These are phyloP conservation scores for Porites lobata DNA, from an alignment of 92 coral and sea anemone genomes.

Conservation along the genomic window DNA sequence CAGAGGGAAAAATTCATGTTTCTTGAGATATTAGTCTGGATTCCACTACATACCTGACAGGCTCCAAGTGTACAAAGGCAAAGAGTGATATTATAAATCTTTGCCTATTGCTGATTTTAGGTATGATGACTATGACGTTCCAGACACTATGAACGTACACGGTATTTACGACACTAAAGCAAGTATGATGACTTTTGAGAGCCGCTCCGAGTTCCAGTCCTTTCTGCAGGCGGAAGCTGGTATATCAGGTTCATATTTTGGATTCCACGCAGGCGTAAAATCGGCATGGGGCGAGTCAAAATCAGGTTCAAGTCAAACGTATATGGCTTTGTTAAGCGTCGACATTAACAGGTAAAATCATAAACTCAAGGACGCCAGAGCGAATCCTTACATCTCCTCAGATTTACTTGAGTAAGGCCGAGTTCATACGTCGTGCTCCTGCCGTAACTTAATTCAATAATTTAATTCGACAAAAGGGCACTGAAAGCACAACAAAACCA, in stretches of 20 bases:
- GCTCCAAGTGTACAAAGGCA: not conserved
- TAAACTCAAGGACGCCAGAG: not conserved
- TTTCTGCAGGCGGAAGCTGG: slow-evolving; percentile 43
- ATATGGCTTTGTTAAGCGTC: slow-evolving; percentile 51
- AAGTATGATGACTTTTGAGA: slow-evolving; percentile 28
- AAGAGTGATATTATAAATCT: not conserved
- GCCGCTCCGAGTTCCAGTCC: slow-evolving; percentile 31
- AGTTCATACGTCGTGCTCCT: too few species aligned
- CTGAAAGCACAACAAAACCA: too few species aligned
- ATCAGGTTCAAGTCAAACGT: not conserved
- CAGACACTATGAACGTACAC: slow-evolving; percentile 77
- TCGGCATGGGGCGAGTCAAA: slow-evolving; percentile 51
- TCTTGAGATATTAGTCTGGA: too few species aligned
- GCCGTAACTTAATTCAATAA: too few species aligned
- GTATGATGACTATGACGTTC: slow-evolving; percentile 64
- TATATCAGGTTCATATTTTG: slow-evolving; percentile 38
- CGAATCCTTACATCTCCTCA: not conserved
- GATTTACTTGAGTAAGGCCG: too few species aligned
- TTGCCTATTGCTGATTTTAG: not conserved
- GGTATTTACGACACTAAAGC: slow-evolving; percentile 72
- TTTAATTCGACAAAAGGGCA: too few species aligned
- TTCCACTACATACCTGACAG: too few species aligned
- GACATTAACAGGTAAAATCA: slow-evolving; percentile 54
- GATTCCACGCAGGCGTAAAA: slow-evolving; percentile 54
- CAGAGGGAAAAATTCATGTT: too few species aligned